Evolutionary conservation across 2,888 invertebrate genomes (phyloP).

Genomic region (Oscheius onirici): DNA sequence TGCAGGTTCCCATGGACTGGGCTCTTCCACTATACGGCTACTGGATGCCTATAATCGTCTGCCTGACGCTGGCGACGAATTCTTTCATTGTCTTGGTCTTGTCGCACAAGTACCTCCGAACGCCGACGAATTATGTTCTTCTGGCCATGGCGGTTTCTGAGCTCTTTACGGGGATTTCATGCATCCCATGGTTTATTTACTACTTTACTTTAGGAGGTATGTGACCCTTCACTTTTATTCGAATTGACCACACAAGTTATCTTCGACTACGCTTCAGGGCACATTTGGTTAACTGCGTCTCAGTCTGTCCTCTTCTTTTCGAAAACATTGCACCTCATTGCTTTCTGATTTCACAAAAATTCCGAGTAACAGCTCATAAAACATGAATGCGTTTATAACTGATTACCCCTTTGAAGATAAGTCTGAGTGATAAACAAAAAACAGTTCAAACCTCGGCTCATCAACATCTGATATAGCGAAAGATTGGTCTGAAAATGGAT

Average conservation of each 20-base stretch:
- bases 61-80: slow-evolving; percentile 64
- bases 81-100: slow-evolving; percentile 68
- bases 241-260: not conserved
- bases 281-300: too few relatives aligned
- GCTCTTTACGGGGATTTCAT: slow-evolving; percentile 65
- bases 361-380: too few relatives aligned
- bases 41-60: slow-evolving; percentile 68
- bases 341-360: too few relatives aligned
- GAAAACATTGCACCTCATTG: too few relatives aligned
- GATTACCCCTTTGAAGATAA: too few relatives aligned
- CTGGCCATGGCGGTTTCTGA: slow-evolving; percentile 68
- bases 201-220: slow-evolving; percentile 68
- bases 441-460: too few relatives aligned
- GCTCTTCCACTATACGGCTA: slow-evolving; percentile 69
- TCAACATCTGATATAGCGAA: too few relatives aligned
- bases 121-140: slow-evolving; percentile 68
- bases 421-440: too few relatives aligned
- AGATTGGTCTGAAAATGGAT: too few relatives aligned
- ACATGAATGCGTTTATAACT: too few relatives aligned
- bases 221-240: not conserved
- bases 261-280: too few relatives aligned
- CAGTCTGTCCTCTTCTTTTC: too few relatives aligned
- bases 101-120: slow-evolving; percentile 63
- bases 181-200: slow-evolving; percentile 70
- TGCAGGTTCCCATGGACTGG: slow-evolving; percentile 65